phyloP scores from a whole-genome alignment of 2,113 vertebrate genomes.

The Manacus vitellinus region DNA sequence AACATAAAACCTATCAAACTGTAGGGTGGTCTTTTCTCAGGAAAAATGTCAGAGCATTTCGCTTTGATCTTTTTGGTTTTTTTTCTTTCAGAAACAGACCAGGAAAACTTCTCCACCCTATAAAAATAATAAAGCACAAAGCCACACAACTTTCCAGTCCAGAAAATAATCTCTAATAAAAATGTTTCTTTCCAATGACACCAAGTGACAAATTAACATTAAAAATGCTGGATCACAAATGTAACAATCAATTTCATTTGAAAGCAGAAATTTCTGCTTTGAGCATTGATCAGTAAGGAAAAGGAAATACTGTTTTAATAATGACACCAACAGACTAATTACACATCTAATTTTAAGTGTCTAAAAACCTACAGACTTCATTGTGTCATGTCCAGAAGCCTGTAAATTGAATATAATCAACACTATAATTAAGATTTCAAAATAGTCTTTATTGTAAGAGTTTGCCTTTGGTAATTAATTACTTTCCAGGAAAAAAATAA shows the following conservation, averaged over 20 bases:
- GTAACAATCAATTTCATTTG: neutral
- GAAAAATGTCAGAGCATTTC: slow-evolving; percentile 59
- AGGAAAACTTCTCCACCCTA: slow-evolving; percentile 71
- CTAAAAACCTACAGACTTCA: neutral
- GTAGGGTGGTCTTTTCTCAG: slow-evolving; percentile 62
- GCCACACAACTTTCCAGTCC: slow-evolving; percentile 55
- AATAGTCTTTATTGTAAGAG: neutral
- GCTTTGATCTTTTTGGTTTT: slow-evolving; percentile 64
- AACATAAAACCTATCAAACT: slow-evolving; percentile 53
- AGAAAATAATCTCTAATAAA: slow-evolving; percentile 50
- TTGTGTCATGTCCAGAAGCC: slow-evolving; percentile 18
- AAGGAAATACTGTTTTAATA: neutral
- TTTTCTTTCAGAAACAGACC: slow-evolving; percentile 50
- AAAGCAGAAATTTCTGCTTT: neutral
- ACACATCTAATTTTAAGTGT: neutral
- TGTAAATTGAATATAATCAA: neutral
- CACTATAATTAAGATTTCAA: neutral
- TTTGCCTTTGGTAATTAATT: neutral
- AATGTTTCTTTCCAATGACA: neutral
- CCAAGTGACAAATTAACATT: slow-evolving; percentile 19
- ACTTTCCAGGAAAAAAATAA: neutral
- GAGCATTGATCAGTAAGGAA: neutral
- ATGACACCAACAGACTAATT: neutral
- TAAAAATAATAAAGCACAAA: slow-evolving; percentile 72
- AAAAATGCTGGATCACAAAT: neutral